Evolutionary conservation across 2,888 invertebrate genomes (phyloP), one percentile per base, ranked within the genome.

Genomic region (Noctua fimbriata): DNA sequence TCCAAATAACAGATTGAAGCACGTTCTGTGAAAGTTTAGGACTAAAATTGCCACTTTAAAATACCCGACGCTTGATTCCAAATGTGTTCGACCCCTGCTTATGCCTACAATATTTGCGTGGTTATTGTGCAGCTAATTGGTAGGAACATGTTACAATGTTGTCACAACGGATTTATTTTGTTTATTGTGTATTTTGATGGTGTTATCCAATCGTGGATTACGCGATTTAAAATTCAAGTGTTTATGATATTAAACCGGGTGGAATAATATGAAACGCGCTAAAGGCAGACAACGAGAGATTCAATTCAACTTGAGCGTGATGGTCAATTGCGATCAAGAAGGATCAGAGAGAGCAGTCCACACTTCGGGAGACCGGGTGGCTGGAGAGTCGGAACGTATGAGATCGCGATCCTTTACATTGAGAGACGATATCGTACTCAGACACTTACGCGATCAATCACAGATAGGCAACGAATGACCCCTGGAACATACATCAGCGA

Each of bases 101-200:
- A 52, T 60, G 65, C 47, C 77, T 85, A 80, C 87, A 89, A 89
- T 91, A 89, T 90, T 91, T 88, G 85, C 85, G 36, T 58, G 47
- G 44, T 79, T 85, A 87, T 90, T 90, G 88, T 91, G 14, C 49
- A 41, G 67, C 83, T 90, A 90, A 92, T 92, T 91, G 90, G 85
- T 65, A 67, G 58, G 66, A 72, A 66, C 65, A 69, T 76, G 78
- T 41, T 72, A 79, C 70, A 78, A n/a, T 83, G 81, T 81, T 87
- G 73, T 63, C 69, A 52, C 41, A 85, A 78, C 78, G 16, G 73
- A 69, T 24, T 71, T 73, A 72, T 88, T 84, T 79, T 69, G 76
- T 77, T 79, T 79, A 21, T 65, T 83, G 72, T 83, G 52, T 76
- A 55, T 69, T 58, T 72, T 18, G n/a, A 55, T 60, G 83, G 55